Conservation (phyloP, 2,888 invertebrate species). For the Agelastica alni region DNA sequence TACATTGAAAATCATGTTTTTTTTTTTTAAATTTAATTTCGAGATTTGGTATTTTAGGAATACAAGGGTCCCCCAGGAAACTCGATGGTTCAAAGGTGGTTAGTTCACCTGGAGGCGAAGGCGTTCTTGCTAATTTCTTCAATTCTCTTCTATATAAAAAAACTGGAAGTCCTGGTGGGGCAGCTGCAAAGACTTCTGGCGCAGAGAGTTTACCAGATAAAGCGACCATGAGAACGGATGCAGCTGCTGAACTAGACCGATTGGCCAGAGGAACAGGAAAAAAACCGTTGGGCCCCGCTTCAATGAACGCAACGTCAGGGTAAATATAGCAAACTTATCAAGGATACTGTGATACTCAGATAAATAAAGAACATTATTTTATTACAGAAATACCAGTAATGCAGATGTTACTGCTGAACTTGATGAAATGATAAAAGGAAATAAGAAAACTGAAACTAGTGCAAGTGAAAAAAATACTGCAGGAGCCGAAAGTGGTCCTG, state of each 20-base stretch:
- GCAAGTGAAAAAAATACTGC: slow-evolving; percentile 8
- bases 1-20: too few species aligned
- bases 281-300: slow-evolving; percentile 29
- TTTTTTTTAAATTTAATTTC: too few species aligned
- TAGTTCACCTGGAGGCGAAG: slow-evolving; percentile 82
- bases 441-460: background rate
- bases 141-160: slow-evolving; percentile 96
- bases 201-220: slow-evolving; percentile 63
- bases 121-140: slow-evolving; percentile 96
- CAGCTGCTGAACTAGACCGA: slow-evolving; percentile 90
- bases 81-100: slow-evolving; percentile 76
- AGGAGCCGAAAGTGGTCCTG: too few species aligned
- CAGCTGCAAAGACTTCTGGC: slow-evolving; percentile 50
- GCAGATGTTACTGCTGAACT: background rate
- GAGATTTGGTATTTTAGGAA: slow-evolving; percentile 45
- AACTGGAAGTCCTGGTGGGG: slow-evolving; percentile 68
- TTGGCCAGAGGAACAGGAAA: slow-evolving; percentile 73
- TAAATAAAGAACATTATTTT: too few species aligned
- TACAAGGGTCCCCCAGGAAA: slow-evolving; percentile 64
- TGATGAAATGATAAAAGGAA: background rate
- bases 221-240: slow-evolving; percentile 81
- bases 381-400: too few species aligned
- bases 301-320: slow-evolving; percentile 13
- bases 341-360: too few species aligned
- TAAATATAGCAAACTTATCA: background rate